phyloP scores from a whole-genome alignment of 2,888 invertebrate genomes.

The Eucriotettix oculatus region DNA sequence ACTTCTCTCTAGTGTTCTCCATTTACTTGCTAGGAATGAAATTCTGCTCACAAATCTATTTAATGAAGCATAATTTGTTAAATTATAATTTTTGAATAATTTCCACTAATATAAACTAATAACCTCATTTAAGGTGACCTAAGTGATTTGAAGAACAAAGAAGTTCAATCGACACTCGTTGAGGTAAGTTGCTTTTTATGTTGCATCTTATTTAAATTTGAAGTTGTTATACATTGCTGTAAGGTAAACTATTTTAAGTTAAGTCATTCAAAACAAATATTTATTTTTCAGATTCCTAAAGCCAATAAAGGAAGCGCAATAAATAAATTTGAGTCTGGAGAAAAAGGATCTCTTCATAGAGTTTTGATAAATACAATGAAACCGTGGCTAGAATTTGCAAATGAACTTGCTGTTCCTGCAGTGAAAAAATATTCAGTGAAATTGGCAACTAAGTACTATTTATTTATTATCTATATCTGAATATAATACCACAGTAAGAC shows the following conservation, averaged over 20 bases:
- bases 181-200: too few species aligned
- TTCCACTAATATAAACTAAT: background rate
- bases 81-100: background rate
- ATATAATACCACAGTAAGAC: background rate
- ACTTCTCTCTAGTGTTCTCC: too few species aligned
- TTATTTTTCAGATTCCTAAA: too few species aligned
- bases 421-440: conserved; percentile 34
- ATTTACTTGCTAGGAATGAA: too few species aligned
- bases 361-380: conserved; percentile 35
- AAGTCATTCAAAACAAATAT: too few species aligned
- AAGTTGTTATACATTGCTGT: too few species aligned
- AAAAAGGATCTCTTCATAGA: conserved; percentile 33
- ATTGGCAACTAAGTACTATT: conserved; percentile 3
- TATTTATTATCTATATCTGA: background rate
- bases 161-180: too few species aligned
- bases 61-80: background rate
- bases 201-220: too few species aligned
- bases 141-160: too few species aligned
- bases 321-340: conserved; percentile 27
- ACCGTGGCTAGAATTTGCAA: conserved; percentile 43
- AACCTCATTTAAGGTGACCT: background rate
- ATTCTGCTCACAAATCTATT: too few species aligned
- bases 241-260: too few species aligned
- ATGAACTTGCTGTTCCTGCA: conserved; percentile 36
- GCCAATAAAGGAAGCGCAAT: too few species aligned